phyloP scores from a whole-genome alignment of 2,113 vertebrate genomes.

The Archilochus colubris region DNA sequence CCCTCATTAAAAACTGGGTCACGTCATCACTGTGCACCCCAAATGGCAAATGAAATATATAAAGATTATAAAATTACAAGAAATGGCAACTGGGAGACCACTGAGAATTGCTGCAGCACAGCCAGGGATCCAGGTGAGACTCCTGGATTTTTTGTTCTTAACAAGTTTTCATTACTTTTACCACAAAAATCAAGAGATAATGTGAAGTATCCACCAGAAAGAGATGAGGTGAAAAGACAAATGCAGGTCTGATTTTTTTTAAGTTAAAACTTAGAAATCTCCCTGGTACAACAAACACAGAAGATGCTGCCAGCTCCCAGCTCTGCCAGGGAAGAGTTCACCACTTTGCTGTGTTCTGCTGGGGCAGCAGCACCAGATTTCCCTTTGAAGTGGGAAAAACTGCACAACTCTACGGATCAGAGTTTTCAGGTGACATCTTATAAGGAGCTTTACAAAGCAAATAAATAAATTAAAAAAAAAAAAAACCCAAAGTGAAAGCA shows the following conservation, averaged over 20 bases:
- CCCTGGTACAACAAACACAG: background rate
- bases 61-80: background rate
- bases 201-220: background rate
- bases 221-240: background rate
- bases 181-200: background rate
- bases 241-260: background rate
- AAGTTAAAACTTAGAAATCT: background rate
- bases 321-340: background rate
- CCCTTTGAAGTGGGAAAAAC: background rate
- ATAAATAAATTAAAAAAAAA: background rate
- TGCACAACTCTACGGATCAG: background rate
- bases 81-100: background rate
- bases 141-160: background rate
- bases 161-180: background rate
- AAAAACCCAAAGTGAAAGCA: background rate
- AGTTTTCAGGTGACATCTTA: constrained; percentile 10
- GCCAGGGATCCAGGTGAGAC: background rate
- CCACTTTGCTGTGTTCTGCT: rapidly evolving
- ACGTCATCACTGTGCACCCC: background rate
- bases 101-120: background rate
- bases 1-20: background rate
- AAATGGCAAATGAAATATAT: background rate
- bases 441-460: background rate
- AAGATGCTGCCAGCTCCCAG: background rate
- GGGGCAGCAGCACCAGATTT: background rate